Conservation (phyloP, 2,888 invertebrate species). For the Emmelina monodactyla region DNA sequence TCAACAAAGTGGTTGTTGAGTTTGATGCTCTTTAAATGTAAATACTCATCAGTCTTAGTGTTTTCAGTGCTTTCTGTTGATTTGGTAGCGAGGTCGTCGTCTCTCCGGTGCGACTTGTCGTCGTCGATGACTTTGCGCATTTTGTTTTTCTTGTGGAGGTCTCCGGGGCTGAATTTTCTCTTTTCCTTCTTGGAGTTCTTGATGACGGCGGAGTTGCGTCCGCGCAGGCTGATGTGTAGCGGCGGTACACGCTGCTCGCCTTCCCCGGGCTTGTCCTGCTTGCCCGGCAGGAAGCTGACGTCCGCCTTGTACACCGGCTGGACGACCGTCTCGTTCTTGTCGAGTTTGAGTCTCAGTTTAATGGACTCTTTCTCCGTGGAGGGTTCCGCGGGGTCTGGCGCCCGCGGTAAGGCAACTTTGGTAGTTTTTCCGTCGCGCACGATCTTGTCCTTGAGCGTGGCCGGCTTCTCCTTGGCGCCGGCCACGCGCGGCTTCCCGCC, state of each 20-base stretch:
- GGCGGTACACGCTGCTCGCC: conserved; percentile 84
- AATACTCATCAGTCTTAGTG: conserved; percentile 47
- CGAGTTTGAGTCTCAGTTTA: conserved; percentile 81
- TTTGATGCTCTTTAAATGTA: conserved; percentile 43
- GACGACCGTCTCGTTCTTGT: conserved; percentile 81
- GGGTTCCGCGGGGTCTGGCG: conserved; percentile 36
- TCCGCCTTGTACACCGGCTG: conserved; percentile 83
- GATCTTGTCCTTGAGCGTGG: conserved; percentile 46
- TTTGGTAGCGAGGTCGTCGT: conserved; percentile 37
- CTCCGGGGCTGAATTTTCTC: conserved; percentile 59
- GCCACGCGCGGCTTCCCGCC: conserved; percentile 45
- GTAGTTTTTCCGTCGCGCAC: conserved; percentile 43
- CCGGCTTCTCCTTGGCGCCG: conserved; percentile 48
- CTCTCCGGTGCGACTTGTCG: conserved; percentile 41
- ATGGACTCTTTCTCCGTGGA: conserved; percentile 74
- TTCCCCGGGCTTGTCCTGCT: conserved; percentile 62
- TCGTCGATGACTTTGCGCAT: conserved; percentile 48
- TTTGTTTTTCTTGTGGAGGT: conserved; percentile 65
- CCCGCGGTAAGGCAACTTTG: conserved; percentile 48
- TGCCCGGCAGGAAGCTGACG: conserved; percentile 72
- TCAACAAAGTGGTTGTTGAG: conserved; percentile 46
- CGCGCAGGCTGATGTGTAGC: conserved; percentile 84
- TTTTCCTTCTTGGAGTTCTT: conserved; percentile 78
- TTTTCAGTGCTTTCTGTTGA: conserved; percentile 39
- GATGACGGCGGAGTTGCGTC: conserved; percentile 85